These are phyloP conservation scores for Lingula anatina DNA, from an alignment of 2,888 invertebrate genomes.

Conservation along the genomic window DNA sequence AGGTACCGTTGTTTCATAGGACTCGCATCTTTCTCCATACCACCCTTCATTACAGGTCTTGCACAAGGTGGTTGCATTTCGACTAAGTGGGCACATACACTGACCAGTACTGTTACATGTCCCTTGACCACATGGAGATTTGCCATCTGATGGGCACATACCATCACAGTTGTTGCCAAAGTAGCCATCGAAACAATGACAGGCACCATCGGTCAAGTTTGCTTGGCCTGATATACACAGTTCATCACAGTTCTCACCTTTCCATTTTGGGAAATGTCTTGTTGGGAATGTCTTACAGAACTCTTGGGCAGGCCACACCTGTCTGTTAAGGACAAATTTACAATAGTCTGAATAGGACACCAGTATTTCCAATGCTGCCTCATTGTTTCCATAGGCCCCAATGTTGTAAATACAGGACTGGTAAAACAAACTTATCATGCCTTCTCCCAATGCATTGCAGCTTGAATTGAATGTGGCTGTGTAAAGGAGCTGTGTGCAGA, in stretches of 20 bases:
- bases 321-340: conserved; percentile 2
- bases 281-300: conserved; percentile 11
- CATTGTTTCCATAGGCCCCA: neutral
- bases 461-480: conserved; percentile 6
- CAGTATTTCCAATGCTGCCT: conserved; percentile 10
- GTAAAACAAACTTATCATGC: conserved; percentile 2
- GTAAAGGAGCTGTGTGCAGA: conserved; percentile 1
- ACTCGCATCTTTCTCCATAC: conserved; percentile 24
- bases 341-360: conserved; percentile 8
- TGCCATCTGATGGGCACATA: conserved; percentile 14
- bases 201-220: conserved; percentile 1
- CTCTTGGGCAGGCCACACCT: conserved; percentile 9
- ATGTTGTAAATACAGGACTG: conserved; percentile 12
- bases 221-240: conserved; percentile 14
- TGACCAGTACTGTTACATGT: conserved; percentile 18
- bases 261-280: conserved; percentile 14
- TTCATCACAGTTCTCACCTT: conserved; percentile 13
- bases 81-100: conserved; percentile 20
- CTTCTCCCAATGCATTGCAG: conserved; percentile 9
- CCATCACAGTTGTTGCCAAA: conserved; percentile 18
- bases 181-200: conserved; percentile 20
- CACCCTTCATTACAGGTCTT: conserved; percentile 17
- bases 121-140: conserved; percentile 20
- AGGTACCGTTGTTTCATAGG: conserved; percentile 7
- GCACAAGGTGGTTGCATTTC: conserved; percentile 14